A percentile compares a stretch with the other conserved stretches of the same genome.
Conservation (phyloP, 2,888 invertebrate species). For the Cremastobaeus sp. region DNA sequence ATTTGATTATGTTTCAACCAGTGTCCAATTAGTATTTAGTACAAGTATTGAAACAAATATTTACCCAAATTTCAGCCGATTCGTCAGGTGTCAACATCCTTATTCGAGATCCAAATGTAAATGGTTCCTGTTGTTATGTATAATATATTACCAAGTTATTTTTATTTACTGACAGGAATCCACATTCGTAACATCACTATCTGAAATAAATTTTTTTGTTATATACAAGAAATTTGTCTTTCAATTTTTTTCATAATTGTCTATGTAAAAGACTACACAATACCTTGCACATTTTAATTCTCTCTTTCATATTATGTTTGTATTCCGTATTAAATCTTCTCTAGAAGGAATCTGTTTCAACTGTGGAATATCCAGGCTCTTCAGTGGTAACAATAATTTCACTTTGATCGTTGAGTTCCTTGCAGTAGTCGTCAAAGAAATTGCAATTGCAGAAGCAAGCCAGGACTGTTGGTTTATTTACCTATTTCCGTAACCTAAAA, state of each 20-base stretch:
- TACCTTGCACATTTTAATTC: slow-evolving; percentile 84
- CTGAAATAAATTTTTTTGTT: slow-evolving; percentile 74
- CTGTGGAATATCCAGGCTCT: background rate
- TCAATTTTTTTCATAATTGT: background rate
- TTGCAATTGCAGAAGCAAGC: too few relatives aligned
- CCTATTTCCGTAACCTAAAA: too few relatives aligned
- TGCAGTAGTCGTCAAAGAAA: slow-evolving; percentile 65
- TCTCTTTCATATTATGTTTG: slow-evolving; percentile 82
- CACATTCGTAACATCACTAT: slow-evolving; percentile 82
- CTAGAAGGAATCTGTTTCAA: background rate
- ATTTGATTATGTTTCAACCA: background rate
- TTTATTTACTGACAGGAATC: slow-evolving; percentile 81
- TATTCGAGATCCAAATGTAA: slow-evolving; percentile 60
- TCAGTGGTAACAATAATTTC: background rate
- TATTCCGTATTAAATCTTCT: slow-evolving; percentile 79
- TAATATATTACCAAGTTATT: slow-evolving; percentile 79
- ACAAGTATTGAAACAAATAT: slow-evolving; percentile 48
- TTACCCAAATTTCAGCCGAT: slow-evolving; percentile 81
- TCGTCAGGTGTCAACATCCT: slow-evolving; percentile 77
- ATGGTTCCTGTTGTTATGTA: slow-evolving; percentile 81
- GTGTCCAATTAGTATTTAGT: background rate
- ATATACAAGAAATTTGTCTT: background rate
- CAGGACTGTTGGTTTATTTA: too few relatives aligned
- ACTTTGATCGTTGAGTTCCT: slow-evolving; percentile 31
- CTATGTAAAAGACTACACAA: background rate